Evolutionary conservation across 1,140 invertebrate species (phyloP).

Genomic region (Atta texana): DNA sequence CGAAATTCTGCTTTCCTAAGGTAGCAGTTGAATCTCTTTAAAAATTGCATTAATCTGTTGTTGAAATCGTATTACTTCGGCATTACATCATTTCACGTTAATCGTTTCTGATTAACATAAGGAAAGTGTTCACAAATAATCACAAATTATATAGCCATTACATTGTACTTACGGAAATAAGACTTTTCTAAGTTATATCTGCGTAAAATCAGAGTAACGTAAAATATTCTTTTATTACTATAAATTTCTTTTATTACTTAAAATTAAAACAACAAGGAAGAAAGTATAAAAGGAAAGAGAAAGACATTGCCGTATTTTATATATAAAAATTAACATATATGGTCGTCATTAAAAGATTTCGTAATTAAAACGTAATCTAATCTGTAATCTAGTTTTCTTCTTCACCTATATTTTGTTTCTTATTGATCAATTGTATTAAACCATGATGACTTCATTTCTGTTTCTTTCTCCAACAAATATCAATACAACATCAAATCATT

Average conservation of each 20-base stretch:
- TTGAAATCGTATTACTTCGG: not conserved
- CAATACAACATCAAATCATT: not conserved
- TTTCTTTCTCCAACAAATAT: not conserved
- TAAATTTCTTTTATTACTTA: slow-evolving; percentile 4
- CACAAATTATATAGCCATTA: not conserved
- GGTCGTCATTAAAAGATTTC: not conserved
- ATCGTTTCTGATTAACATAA: not conserved
- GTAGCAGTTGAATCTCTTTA: not conserved
- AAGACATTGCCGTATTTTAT: not conserved
- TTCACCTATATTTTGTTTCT: not conserved
- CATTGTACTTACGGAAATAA: not conserved
- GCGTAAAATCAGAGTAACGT: not conserved
- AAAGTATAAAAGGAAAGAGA: not conserved
- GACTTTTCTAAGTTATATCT: not conserved
- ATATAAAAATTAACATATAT: not conserved
- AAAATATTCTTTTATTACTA: not conserved
- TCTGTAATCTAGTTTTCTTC: not conserved
- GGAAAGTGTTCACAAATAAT: not conserved
- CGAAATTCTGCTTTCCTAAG: slow-evolving; percentile 26
- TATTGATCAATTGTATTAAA: not conserved
- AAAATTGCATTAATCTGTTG: not conserved
- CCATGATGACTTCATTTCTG: not conserved
- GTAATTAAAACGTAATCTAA: not conserved
- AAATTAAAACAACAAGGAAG: not conserved
- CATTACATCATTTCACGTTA: not conserved